Conservation (phyloP, 1,140 invertebrate genomes). For the Chrysopa pallens region DNA sequence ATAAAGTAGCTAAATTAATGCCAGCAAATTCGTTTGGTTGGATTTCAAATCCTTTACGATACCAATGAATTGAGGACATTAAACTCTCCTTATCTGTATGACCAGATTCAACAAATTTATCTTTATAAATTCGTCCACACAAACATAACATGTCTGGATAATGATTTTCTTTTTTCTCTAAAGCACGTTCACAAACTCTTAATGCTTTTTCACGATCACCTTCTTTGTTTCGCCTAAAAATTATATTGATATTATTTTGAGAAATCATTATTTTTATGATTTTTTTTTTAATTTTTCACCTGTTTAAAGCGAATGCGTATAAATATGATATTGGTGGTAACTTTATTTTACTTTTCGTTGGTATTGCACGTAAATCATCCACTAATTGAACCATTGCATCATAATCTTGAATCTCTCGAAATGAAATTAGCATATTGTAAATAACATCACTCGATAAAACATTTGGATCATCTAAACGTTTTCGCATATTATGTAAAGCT, state of each 20-base stretch:
- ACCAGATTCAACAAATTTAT: slow-evolving; percentile 92
- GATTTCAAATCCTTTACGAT: slow-evolving; percentile 92
- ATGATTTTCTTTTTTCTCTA: slow-evolving; percentile 83
- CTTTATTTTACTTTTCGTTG: slow-evolving; percentile 76
- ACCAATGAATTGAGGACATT: slow-evolving; percentile 91
- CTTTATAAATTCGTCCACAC: slow-evolving; percentile 97
- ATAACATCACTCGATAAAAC: slow-evolving; percentile 89
- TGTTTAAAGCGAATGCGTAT: slow-evolving; percentile 94
- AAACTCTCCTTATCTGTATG: slow-evolving; percentile 80
- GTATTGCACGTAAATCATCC: slow-evolving; percentile 85
- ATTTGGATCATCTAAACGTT: slow-evolving; percentile 89
- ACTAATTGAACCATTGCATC: slow-evolving; percentile 96
- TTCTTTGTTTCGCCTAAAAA: slow-evolving; percentile 63
- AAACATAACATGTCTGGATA: slow-evolving; percentile 96
- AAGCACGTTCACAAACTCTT: slow-evolving; percentile 73
- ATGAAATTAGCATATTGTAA: slow-evolving; percentile 80
- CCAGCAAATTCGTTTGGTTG: slow-evolving; percentile 97
- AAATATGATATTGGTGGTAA: slow-evolving; percentile 80
- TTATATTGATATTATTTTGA: background rate
- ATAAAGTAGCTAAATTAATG: slow-evolving; percentile 93
- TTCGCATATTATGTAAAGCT: slow-evolving; percentile 76
- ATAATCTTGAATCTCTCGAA: slow-evolving; percentile 90
- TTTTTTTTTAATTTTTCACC: slow-evolving; percentile 27
- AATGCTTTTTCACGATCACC: slow-evolving; percentile 91
- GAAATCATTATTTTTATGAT: too few species aligned